Evolutionary conservation across 2,113 vertebrate species (phyloP).

Genomic region (Deroptyus accipitrinus): DNA sequence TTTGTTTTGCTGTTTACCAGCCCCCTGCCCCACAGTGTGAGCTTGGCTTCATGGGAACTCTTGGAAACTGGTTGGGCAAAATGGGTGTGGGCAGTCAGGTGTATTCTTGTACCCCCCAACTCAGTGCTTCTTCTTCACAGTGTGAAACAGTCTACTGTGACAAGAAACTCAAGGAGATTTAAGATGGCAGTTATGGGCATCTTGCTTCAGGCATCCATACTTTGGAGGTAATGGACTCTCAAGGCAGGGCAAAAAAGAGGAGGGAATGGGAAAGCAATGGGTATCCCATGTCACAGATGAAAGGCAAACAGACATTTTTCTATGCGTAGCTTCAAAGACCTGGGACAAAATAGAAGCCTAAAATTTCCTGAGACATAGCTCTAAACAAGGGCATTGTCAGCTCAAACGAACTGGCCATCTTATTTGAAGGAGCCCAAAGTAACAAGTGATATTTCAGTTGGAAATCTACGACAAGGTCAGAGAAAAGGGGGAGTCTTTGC

Average conservation of each 20-base stretch:
- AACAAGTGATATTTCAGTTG: not conserved
- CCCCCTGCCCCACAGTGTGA: rapidly evolving
- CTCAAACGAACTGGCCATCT: not conserved
- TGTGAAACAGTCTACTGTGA: rapidly evolving
- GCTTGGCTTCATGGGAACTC: not conserved
- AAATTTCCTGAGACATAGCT: not conserved
- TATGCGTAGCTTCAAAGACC: not conserved
- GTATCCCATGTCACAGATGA: not conserved
- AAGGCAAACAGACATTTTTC: not conserved
- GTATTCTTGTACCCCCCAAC: not conserved
- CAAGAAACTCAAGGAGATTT: not conserved
- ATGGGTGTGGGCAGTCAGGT: rapidly evolving
- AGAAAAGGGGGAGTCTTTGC: not conserved
- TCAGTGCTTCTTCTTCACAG: not conserved
- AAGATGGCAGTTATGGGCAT: not conserved
- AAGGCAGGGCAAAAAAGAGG: not conserved
- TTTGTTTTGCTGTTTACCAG: not conserved
- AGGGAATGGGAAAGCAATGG: not conserved
- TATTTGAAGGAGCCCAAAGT: not conserved
- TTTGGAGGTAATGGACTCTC: not conserved
- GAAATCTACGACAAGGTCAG: not conserved
- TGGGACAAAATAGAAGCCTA: not conserved
- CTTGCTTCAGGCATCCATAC: not conserved
- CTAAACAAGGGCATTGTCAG: not conserved
- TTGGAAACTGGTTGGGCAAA: not conserved